Base-by-base conservation (phyloP, 53 echinoderm and acorn worm genomes). In the Glandiceps talaboti region DNA sequence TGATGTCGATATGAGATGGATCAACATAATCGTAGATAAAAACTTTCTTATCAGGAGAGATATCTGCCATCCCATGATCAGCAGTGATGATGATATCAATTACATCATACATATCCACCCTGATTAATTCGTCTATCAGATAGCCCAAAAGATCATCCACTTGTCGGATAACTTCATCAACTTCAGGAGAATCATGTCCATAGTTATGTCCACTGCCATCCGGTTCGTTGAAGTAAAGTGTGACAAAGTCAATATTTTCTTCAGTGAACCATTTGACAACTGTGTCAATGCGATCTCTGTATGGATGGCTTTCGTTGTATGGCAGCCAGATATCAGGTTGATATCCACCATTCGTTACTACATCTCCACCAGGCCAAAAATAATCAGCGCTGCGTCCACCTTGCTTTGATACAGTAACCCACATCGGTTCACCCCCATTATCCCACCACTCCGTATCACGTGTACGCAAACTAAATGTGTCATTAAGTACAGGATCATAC, bases 391-490 rank as follows among this genome's bases (percentile, higher is more conserved):
- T 81, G 20, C 77, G 81, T 32, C 86, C 86, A 27, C 81, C 81
- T 28, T 81, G 33, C 28, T 27, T 74, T 32, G 80, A 80, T 29
- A 80, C 80, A 1, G 86, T 86, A 28, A 77, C 81, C 86, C 86
- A 86, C 73, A 86, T 77, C 25, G 86, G 86, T 31, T 86, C 86
- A 0, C 86, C 86, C 0, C 86, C 81, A 77, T 86, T 81, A 31
- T 76, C 32, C 86, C 86, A 86, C 84, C 84, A 84, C 20, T 12
- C 20, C 6, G 64, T 6, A 45, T 45, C 64, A 12, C 20, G 6
- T 32, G 30, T 84, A 32, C 30, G 26, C 64, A 45, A 12, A 45
- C 6, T 20, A 45, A 45, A 45, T 45, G 64, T 45, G 6, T 6
- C 64, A 45, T 45, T 45, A 20, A 45, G 64, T 6, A 45, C 64